Base-by-base conservation (phyloP, 2,797 vertebrate species). In the Loriculus beryllinus region DNA sequence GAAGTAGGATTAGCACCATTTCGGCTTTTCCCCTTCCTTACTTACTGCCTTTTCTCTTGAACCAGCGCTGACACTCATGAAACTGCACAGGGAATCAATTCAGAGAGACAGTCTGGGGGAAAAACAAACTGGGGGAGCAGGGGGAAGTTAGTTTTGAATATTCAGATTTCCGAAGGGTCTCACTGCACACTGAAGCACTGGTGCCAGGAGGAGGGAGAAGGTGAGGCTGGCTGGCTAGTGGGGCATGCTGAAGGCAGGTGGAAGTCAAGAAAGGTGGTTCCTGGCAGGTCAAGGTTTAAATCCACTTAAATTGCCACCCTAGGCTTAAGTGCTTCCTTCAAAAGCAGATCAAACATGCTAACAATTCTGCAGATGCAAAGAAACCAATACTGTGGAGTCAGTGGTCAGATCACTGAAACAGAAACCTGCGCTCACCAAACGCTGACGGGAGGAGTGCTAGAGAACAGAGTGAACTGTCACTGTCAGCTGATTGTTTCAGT, bases 1-100 rank as follows among this genome's bases (percentile, higher is more conserved):
- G 64, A 92, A 88, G 91, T 12, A 79, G 91, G 77, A 95, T 95
- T 94, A 96, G 67, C 90, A 90, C 63, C 40, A 40, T 72, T 92
- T 91, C 69, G 63, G 77, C 63, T 88, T 76, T 86, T 83, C 43
- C 52, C 37, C 52, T 94, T 42, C 64, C 48, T 45, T 77, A 0
- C 65, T 70, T 59, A 59, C 7, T 37, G 56, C 67, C 40, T 59
- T 40, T 93, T 79, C 62, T 68, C 92, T 62, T 35, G 49, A 90
- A 43, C 16, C 39, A 72, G 67, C 57, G 47, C 39, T 33, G 48
- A 52, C 33, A 15, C 31, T 63, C 14, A 3, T 0, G 18, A 52
- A 88, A 45, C 57, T 16, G 21, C 40, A 31, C 12, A 40, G 69
- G 5, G 39, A 81, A 64, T 12, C 43, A n/a, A 29, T 29, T 1